phyloP scores from a whole-genome alignment of 2,888 invertebrate species.

The Drepana falcataria region DNA sequence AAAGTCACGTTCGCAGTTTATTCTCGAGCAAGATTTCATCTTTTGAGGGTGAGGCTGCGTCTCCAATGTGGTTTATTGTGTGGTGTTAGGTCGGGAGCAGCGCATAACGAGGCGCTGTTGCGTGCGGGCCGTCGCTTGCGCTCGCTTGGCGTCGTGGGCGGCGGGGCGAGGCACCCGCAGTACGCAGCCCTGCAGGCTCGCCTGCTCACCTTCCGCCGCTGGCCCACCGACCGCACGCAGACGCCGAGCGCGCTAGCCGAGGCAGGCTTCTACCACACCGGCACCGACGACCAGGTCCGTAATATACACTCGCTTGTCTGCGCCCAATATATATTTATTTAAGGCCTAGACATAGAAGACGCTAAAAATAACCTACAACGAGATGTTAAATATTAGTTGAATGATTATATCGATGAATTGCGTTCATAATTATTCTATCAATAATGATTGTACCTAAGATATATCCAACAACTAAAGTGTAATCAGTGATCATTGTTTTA shows the following conservation, averaged over 20 bases:
- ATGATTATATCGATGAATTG: too few species aligned
- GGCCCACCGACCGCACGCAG: slow-evolving; percentile 88
- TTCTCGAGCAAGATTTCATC: too few species aligned
- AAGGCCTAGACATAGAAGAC: too few species aligned
- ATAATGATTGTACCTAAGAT: too few species aligned
- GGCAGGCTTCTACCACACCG: slow-evolving; percentile 93
- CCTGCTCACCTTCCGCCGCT: slow-evolving; percentile 83
- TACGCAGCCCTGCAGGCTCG: slow-evolving; percentile 83
- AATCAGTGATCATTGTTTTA: too few species aligned
- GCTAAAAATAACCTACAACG: too few species aligned
- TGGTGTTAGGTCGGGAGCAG: slow-evolving; percentile 48
- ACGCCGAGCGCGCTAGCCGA: slow-evolving; percentile 87
- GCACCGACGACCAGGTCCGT: slow-evolving; percentile 81
- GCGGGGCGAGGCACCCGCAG: slow-evolving; percentile 78
- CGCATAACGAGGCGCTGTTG: slow-evolving; percentile 56
- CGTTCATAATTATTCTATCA: too few species aligned
- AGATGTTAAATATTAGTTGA: too few species aligned
- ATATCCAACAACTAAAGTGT: too few species aligned
- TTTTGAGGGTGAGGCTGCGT: background rate
- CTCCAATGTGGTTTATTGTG: background rate
- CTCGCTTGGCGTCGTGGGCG: slow-evolving; percentile 59
- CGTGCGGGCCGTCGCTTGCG: slow-evolving; percentile 55
- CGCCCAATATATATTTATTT: background rate
- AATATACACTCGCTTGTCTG: too few species aligned
- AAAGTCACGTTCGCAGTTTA: too few species aligned